A percentile compares a stretch with the other conserved stretches of the same genome.
Evolutionary conservation across 2,797 vertebrate species (phyloP).

Genomic region (Champsocephalus gunnari): DNA sequence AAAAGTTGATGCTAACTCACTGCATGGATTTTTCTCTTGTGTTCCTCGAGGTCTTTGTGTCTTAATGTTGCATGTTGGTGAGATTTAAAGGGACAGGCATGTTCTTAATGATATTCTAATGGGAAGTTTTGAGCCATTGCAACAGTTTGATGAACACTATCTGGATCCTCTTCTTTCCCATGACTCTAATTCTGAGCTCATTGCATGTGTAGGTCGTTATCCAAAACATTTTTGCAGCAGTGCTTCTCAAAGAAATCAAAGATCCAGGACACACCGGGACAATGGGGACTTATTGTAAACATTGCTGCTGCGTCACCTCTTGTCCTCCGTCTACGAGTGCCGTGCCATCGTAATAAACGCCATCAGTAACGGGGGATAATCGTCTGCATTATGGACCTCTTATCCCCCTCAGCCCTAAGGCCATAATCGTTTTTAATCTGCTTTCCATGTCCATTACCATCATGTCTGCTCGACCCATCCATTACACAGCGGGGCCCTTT

Average conservation of each 20-base stretch:
- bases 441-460: slow-evolving; percentile 76
- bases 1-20: too few species aligned
- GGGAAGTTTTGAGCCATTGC: neutral
- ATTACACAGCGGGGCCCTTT: slow-evolving; percentile 43
- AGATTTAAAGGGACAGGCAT: too few species aligned
- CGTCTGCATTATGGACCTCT: slow-evolving; percentile 70
- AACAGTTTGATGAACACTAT: neutral
- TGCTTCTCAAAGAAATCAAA: too few species aligned
- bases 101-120: too few species aligned
- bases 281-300: slow-evolving; percentile 18
- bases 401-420: slow-evolving; percentile 65
- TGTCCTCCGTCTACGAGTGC: slow-evolving; percentile 23
- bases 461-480: slow-evolving; percentile 44
- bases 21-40: too few species aligned
- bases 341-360: slow-evolving; percentile 51
- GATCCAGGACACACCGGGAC: neutral
- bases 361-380: slow-evolving; percentile 65
- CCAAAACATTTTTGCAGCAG: too few species aligned
- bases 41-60: too few species aligned
- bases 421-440: slow-evolving; percentile 81
- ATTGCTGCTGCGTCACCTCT: neutral
- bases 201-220: neutral
- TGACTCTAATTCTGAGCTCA: neutral
- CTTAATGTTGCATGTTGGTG: too few species aligned
- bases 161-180: neutral